phyloP scores from a whole-genome alignment of 2,888 invertebrate species.

The Ectemnius lituratus region DNA sequence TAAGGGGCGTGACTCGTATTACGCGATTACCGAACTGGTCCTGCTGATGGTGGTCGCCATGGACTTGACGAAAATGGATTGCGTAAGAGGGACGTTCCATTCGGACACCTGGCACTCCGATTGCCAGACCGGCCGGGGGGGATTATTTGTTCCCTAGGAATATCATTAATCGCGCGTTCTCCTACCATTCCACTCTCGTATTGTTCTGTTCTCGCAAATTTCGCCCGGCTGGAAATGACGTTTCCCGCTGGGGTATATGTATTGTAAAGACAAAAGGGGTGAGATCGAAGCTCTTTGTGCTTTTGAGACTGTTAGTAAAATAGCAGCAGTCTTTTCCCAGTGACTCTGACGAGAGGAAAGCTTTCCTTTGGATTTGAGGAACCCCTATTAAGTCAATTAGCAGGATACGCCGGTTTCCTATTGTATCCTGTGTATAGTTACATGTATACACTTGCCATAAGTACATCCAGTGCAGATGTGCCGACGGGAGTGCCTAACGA shows the following conservation, averaged over 20 bases:
- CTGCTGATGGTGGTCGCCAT: neutral
- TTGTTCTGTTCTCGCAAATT: neutral
- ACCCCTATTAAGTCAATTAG: conserved; percentile 3
- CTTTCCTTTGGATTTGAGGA: neutral
- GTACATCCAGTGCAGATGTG: too few species aligned
- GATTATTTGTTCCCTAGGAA: conserved; percentile 9
- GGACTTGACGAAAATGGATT: conserved; percentile 56
- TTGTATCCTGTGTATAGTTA: neutral
- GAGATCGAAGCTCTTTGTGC: too few species aligned
- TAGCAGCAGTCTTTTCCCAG: neutral
- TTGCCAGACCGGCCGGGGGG: conserved; percentile 10
- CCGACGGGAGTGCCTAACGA: conserved; percentile 19
- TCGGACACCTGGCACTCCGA: conserved; percentile 44
- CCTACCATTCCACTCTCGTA: neutral
- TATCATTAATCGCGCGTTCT: conserved; percentile 12
- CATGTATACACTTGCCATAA: too few species aligned
- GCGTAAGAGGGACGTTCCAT: conserved; percentile 45
- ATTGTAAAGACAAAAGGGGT: too few species aligned
- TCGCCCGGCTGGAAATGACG: neutral
- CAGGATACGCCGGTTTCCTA: neutral
- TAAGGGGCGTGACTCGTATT: conserved; percentile 31
- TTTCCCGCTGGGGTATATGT: too few species aligned
- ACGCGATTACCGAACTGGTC: conserved; percentile 1
- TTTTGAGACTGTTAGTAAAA: neutral
- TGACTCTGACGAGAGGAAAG: too few species aligned